These are phyloP conservation scores for Macrobrachium nipponense DNA, from an alignment of 1,140 invertebrate species.

Conservation along the genomic window DNA sequence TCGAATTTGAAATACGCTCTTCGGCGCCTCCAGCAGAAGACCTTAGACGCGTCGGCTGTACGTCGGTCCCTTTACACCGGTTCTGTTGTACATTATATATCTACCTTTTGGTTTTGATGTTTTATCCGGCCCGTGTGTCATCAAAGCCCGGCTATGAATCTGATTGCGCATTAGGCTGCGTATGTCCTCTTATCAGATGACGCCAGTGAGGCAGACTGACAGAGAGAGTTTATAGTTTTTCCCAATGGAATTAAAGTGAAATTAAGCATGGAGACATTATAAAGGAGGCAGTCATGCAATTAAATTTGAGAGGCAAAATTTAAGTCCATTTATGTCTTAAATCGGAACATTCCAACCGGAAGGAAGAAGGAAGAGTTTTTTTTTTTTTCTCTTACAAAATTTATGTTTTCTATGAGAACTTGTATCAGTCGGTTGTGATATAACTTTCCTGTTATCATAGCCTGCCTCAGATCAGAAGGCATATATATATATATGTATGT, in stretches of 20 bases:
- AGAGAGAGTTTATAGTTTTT: no score
- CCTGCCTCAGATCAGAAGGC: background rate
- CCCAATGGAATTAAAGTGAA: background rate
- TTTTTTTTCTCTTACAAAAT: no score
- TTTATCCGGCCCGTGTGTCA: slow-evolving; percentile 35
- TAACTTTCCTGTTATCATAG: background rate
- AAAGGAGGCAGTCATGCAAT: background rate
- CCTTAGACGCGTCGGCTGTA: background rate
- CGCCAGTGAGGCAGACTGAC: background rate
- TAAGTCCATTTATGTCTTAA: background rate
- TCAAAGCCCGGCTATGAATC: slow-evolving; percentile 42
- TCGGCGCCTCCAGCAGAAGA: background rate
- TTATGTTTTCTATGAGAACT: background rate
- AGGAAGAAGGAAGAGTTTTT: no score
- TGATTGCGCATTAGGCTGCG: slow-evolving; percentile 40
- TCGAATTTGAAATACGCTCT: slow-evolving; percentile 24
- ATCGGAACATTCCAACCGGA: background rate
- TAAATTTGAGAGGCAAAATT: background rate
- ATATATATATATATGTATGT: slow-evolving; percentile 16
- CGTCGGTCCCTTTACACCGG: background rate
- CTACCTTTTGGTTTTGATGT: slow-evolving; percentile 47
- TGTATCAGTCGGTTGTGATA: background rate
- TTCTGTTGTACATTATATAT: slow-evolving; percentile 18
- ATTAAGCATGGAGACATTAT: background rate
- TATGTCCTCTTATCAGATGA: slow-evolving; percentile 23